Percentiles rank a stretch among this genome's conserved stretches.
phyloP scores from a whole-genome alignment of 2,797 vertebrate genomes.

The Lutjanus campechanus region DNA sequence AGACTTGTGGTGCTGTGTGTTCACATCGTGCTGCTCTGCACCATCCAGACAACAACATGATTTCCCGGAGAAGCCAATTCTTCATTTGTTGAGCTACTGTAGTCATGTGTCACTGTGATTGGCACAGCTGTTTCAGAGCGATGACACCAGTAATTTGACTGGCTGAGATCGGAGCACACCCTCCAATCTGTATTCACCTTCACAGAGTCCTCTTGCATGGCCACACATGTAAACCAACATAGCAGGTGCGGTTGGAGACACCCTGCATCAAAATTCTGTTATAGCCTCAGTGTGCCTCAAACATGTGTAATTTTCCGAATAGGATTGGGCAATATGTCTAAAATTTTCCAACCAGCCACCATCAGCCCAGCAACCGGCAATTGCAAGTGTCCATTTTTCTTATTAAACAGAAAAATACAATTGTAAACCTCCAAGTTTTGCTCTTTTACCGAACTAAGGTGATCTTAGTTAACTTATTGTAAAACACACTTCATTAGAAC shows the following conservation, averaged over 20 bases:
- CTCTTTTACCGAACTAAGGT: too few species aligned
- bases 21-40: background rate
- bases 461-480: too few species aligned
- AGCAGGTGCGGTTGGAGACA: background rate
- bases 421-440: too few species aligned
- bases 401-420: too few species aligned
- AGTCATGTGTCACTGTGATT: background rate
- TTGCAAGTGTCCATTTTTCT: too few species aligned
- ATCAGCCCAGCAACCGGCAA: too few species aligned
- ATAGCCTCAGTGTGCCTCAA: background rate
- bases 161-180: background rate
- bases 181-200: background rate
- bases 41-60: background rate
- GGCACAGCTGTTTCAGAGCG: background rate
- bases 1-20: background rate
- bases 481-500: too few species aligned
- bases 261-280: background rate
- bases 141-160: background rate
- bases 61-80: background rate
- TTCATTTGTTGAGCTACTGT: background rate
- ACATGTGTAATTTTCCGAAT: too few species aligned
- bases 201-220: background rate
- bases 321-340: too few species aligned
- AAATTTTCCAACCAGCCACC: too few species aligned
- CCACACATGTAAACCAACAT: background rate